These are phyloP conservation scores for Pocillopora meandrina DNA, from an alignment of 92 coral and sea anemone genomes.

Conservation along the genomic window DNA sequence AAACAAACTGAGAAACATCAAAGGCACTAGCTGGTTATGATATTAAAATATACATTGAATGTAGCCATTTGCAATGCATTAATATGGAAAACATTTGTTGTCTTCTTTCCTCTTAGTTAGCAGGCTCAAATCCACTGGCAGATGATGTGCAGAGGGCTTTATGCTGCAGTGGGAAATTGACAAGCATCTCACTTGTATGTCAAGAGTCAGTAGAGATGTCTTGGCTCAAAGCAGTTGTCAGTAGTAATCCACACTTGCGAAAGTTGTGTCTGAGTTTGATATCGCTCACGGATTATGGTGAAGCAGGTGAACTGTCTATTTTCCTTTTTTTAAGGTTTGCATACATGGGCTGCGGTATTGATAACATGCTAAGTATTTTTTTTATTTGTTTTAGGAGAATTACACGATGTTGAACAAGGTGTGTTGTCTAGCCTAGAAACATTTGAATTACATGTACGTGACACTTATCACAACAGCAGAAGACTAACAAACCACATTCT, in stretches of 20 bases:
- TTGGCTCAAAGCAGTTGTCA: slow-evolving; percentile 7
- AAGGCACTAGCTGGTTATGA: no score
- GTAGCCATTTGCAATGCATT: no score
- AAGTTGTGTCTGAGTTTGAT: neutral
- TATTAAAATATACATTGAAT: no score
- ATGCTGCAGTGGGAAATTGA: slow-evolving; percentile 8
- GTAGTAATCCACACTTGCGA: slow-evolving; percentile 9
- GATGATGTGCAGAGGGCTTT: slow-evolving; percentile 6
- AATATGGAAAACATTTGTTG: no score
- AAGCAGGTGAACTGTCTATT: neutral
- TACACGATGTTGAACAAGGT: neutral
- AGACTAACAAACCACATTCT: neutral
- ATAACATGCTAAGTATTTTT: neutral
- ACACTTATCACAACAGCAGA: no score
- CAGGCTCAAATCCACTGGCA: neutral
- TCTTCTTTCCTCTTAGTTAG: neutral
- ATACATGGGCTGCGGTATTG: neutral
- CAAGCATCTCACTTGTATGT: neutral
- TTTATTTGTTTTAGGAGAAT: neutral
- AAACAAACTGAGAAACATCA: no score
- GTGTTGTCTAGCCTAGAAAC: slow-evolving; percentile 9
- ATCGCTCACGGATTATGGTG: neutral
- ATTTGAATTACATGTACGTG: neutral
- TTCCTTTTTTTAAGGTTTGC: neutral
- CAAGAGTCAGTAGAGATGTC: neutral